Evolutionary conservation across 2,888 invertebrate species (phyloP), one percentile per base, ranked within the genome.

Genomic region (Drosophila meridionalis): DNA sequence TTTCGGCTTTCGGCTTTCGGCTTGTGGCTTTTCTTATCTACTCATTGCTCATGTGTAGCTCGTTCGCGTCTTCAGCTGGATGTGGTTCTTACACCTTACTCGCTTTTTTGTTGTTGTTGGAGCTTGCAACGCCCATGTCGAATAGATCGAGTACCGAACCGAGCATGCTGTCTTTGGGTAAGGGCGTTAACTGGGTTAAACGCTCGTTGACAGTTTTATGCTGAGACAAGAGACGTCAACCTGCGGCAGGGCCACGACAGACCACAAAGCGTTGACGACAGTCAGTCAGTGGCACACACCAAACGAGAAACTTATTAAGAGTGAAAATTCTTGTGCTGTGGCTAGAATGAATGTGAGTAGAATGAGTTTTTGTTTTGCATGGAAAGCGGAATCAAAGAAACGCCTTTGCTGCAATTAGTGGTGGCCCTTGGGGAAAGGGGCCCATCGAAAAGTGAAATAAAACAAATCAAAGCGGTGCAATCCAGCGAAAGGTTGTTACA

Each of bases 101-200:
- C 64, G 60, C n/a, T 60, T 65, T 65, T 57, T 72, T 66, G 42
- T 30, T 32, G 52, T 48, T 58, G 42, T 47, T 63, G 53, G 62
- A 50, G 8, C 65, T 60, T 65, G 61, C 58, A 53, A n/a, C 34
- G 58, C 71, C 70, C 58, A 78, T 80, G 76, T 80, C 75, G 78
- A 82, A 85, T 63, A 59, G 65, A 76, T 76, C 72, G 76, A 72
- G 52, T 50, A 20, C 20, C 20, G 20, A 20, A 20, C 20, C 20
- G 20, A 20, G 1, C 20, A 20, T 20, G 20, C 32, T 52, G 75
- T 72, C 73, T 78, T 77, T 69, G 76, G 73, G 55, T 76, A 78
- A 89, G 86, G 89, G 86, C 89, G 84, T 80, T 82, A 87, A 87
- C 89, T 89, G 85, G 86, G 86, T 89, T 87, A 86, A 89, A 83